Conservation (phyloP, 1,140 invertebrate genomes). For the Caerostris darwini region DNA sequence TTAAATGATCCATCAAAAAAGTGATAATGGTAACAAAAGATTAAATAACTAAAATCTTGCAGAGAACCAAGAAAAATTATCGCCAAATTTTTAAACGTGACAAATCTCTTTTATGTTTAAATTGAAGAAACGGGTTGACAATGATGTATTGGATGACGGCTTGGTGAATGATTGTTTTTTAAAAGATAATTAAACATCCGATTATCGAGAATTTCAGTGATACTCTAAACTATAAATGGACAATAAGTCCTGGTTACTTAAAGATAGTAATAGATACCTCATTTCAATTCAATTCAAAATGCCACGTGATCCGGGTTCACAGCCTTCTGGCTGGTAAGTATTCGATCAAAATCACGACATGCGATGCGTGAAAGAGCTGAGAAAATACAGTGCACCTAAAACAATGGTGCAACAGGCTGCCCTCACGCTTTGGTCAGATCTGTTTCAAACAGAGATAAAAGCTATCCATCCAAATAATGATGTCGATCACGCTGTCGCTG, state of each 20-base stretch:
- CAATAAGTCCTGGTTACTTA: neutral
- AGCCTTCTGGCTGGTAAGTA: neutral
- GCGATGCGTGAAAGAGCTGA: neutral
- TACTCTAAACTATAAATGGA: neutral
- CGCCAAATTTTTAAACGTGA: neutral
- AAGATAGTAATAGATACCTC: neutral
- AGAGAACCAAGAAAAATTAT: neutral
- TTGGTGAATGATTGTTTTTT: neutral
- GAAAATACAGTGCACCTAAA: neutral
- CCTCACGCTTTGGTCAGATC: neutral
- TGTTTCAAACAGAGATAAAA: neutral
- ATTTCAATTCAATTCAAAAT: neutral
- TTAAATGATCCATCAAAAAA: neutral
- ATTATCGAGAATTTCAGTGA: neutral
- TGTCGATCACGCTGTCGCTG: neutral
- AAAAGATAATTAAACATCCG: constrained; percentile 15
- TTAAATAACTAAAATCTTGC: neutral
- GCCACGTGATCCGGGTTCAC: constrained; percentile 19
- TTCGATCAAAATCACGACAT: constrained; percentile 27
- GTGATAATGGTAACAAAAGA: neutral
- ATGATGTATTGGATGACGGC: neutral
- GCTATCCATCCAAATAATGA: neutral
- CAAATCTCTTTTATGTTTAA: neutral
- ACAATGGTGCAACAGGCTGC: neutral
- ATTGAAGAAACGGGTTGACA: neutral